Conservation (phyloP, 2,113 vertebrate genomes). For the Pachycephala philippinensis region DNA sequence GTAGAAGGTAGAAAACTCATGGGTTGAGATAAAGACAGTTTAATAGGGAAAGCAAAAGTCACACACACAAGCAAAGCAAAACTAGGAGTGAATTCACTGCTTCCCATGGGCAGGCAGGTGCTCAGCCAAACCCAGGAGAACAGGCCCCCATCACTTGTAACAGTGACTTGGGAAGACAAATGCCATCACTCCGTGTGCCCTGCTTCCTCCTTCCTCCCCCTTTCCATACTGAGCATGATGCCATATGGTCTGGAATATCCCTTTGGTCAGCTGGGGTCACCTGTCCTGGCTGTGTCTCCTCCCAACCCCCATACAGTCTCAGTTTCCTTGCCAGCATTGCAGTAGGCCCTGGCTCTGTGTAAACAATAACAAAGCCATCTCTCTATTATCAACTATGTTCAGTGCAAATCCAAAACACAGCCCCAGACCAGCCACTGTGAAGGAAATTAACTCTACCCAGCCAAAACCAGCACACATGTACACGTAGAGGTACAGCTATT, state of each 20-base stretch:
- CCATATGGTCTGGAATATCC: not conserved
- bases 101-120: not conserved
- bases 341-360: not conserved
- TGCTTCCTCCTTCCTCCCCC: not conserved
- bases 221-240: not conserved
- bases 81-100: not conserved
- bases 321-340: not conserved
- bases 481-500: not conserved
- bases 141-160: accelerated
- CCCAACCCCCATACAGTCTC: not conserved
- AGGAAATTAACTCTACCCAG: not conserved
- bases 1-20: not conserved
- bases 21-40: not conserved
- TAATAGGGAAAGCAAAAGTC: not conserved
- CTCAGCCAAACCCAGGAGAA: not conserved
- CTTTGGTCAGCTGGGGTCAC: not conserved
- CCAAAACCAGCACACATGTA: not conserved
- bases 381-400: not conserved
- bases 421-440: not conserved
- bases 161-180: not conserved
- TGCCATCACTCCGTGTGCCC: not conserved
- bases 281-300: not conserved
- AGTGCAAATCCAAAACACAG: not conserved
- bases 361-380: not conserved
- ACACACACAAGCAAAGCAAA: not conserved